A percentile compares a stretch with the other conserved stretches of the same genome.
Conservation (phyloP, 2,113 vertebrate species). For the Axis porcinus region DNA sequence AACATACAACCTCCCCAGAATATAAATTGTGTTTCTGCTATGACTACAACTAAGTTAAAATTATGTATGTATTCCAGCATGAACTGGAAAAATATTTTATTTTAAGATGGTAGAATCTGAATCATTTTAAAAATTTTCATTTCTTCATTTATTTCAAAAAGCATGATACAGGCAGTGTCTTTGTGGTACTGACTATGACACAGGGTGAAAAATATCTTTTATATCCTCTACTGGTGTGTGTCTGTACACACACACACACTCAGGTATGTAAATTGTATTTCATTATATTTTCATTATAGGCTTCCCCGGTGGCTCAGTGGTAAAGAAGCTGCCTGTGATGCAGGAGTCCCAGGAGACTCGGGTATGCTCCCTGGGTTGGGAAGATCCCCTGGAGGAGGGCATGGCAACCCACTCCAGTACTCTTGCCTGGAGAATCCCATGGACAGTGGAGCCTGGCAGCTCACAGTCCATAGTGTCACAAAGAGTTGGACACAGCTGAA, state of each 20-base stretch:
- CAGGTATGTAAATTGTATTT: not conserved
- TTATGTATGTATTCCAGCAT: not conserved
- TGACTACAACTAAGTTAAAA: not conserved
- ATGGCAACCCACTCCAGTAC: not conserved
- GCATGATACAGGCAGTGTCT: not conserved
- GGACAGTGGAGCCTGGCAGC: not conserved
- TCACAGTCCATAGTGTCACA: not conserved
- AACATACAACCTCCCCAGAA: not conserved
- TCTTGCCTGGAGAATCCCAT: not conserved
- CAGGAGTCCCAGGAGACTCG: not conserved
- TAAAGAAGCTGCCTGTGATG: not conserved
- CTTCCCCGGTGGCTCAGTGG: not conserved
- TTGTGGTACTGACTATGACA: not conserved
- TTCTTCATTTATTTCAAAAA: slow-evolving; percentile 24
- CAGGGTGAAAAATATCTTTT: not conserved
- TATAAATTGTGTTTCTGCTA: not conserved
- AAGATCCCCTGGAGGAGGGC: not conserved
- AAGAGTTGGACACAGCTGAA: not conserved
- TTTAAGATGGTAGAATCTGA: not conserved
- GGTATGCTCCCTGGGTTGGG: not conserved
- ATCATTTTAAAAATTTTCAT: not conserved
- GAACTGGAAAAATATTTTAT: not conserved
- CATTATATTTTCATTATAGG: not conserved
- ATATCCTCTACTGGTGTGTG: not conserved
- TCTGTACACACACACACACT: not conserved